Evolutionary conservation across 1,140 invertebrate species (phyloP).

Genomic region (Anthonomus grandis): DNA sequence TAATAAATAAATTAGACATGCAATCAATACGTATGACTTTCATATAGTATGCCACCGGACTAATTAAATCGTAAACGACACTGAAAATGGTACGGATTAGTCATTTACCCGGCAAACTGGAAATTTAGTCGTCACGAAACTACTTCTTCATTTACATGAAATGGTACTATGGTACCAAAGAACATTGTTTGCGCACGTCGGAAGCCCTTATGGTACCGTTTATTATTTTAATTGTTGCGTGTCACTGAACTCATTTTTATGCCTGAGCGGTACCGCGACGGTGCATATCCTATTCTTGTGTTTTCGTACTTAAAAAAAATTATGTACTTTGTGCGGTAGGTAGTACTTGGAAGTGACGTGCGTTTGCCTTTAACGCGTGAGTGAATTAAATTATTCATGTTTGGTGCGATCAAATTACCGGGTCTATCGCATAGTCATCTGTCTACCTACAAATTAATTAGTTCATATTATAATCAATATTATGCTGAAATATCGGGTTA

Average conservation of each 20-base stretch:
- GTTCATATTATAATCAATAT: too few species aligned
- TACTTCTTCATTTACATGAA: constrained; percentile 3
- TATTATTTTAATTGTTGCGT: constrained; percentile 18
- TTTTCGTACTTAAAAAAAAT: background rate
- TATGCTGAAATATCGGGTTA: constrained; percentile 45
- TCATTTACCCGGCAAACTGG: constrained; percentile 3
- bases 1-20: too few species aligned
- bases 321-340: background rate
- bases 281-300: constrained; percentile 8
- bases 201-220: constrained; percentile 9
- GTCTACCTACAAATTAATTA: too few species aligned
- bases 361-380: background rate
- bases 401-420: background rate
- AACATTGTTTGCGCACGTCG: constrained; percentile 2
- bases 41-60: constrained; percentile 3
- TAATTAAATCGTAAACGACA: constrained; percentile 4
- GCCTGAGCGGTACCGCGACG: constrained; percentile 6
- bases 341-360: background rate
- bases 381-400: background rate
- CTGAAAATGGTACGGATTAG: constrained; percentile 23
- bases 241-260: constrained; percentile 23
- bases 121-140: constrained; percentile 3
- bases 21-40: too few species aligned
- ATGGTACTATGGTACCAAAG: constrained; percentile 10
- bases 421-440: too few species aligned